Base-by-base conservation (phyloP, 1,140 invertebrate genomes). In the Ceratosolen solmsi region DNA sequence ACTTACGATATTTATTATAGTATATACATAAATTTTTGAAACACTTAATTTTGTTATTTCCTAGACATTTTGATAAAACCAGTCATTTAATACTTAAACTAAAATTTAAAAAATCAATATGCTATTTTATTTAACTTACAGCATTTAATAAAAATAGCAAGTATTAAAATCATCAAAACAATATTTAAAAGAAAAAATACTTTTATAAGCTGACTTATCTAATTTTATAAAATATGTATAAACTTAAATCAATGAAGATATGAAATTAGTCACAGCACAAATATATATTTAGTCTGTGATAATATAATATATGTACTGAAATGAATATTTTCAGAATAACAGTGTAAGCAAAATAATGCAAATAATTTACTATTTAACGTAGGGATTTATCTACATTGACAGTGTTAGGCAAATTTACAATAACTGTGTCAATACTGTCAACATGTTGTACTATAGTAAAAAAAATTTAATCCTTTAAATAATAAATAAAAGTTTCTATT, bases 211-310 rank as follows among this genome's bases (percentile, higher is more conserved):
- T 70, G 56, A 80, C 58, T 54, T 41, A 63, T 51, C 73, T 82
- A 82, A 82, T 76, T 76, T 82, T 76, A 76, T 71, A 70, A 76
- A 13, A 49, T 41, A 22, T 49, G 38, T 70, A 22, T 81, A 75
- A 58, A 71, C 7, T 63, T 58, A 13, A 71, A 71, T 76, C 71
- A 60, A 76, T 76, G 33, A 4, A 49, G 11, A 60, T 13, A 76
- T 81, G 17, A 46, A 81, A 81, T 56, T 27, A 68, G 73, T 76
- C 73, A 76, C 63, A 71, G 72, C 65, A 76, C 80, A 82, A 76
- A 75, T 56, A 36, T 80, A 74, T 63, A 75, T 81, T 81, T 75
- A 68, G 71, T n/a, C 72, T 81, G 79, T 81, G 79, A 81, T 75
- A 60, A 75, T 54, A n/a, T 56, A 38, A 82, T 82, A 70, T 82